Evolutionary conservation across 2,113 vertebrate species (phyloP).

Genomic region (Catharus fuscescens): DNA sequence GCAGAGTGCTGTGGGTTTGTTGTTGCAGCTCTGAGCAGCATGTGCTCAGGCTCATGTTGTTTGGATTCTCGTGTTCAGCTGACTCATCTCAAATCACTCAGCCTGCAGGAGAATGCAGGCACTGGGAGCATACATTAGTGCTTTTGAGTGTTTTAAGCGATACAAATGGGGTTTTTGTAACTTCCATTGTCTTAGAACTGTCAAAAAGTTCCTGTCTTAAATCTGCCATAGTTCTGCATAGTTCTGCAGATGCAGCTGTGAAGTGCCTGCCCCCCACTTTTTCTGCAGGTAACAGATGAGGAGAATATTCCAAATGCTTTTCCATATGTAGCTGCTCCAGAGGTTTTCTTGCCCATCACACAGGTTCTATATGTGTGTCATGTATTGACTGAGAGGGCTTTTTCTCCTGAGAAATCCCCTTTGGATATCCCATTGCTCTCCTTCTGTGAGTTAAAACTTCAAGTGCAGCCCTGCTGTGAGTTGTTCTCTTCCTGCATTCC

Average conservation of each 20-base stretch:
- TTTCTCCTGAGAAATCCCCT: not conserved
- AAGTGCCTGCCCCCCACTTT: not conserved
- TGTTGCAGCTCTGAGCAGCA: not conserved
- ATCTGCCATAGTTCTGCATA: not conserved
- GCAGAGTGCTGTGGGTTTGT: not conserved
- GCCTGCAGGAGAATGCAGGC: not conserved
- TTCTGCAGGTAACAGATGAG: not conserved
- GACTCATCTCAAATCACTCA: not conserved
- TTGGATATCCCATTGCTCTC: not conserved
- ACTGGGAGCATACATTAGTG: not conserved
- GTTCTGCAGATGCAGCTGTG: not conserved
- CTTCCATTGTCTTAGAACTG: not conserved
- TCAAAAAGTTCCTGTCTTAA: not conserved
- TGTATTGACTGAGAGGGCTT: not conserved
- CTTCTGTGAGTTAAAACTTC: rapidly evolving
- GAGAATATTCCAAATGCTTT: not conserved
- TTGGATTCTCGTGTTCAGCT: not conserved
- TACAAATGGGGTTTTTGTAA: not conserved
- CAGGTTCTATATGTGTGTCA: rapidly evolving
- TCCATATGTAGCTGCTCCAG: not conserved
- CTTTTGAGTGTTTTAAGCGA: not conserved
- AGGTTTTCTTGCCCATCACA: not conserved
- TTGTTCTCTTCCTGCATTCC: not conserved
- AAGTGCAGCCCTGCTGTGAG: not conserved
- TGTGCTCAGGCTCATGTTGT: not conserved